Conservation (phyloP, 2,797 vertebrate genomes). For the Buceros bicornis region DNA sequence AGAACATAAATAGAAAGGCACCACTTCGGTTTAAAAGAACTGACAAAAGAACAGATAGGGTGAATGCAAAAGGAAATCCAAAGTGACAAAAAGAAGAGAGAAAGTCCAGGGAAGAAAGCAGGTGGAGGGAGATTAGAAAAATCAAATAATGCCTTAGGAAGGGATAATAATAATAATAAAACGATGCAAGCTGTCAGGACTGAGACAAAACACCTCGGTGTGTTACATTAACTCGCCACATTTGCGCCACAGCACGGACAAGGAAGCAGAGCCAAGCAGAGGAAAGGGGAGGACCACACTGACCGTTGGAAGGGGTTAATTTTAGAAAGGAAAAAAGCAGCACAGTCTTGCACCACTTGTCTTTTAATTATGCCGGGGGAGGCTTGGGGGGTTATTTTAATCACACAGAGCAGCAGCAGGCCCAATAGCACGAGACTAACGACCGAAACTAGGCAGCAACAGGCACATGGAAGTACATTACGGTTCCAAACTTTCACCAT, state of each 20-base stretch:
- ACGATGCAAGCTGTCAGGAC: not conserved
- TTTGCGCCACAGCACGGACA: fast-evolving
- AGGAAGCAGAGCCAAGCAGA: not conserved
- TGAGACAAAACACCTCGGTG: not conserved
- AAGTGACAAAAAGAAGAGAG: not conserved
- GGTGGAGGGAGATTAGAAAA: not conserved
- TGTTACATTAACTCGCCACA: not conserved
- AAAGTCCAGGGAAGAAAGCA: fast-evolving
- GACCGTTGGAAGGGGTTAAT: not conserved
- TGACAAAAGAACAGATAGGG: not conserved
- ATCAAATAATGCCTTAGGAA: not conserved
- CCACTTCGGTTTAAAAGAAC: not conserved
- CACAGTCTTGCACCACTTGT: not conserved
- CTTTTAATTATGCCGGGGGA: not conserved
- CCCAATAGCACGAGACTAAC: slow-evolving; percentile 13
- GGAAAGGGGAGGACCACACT: not conserved
- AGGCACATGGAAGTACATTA: not conserved
- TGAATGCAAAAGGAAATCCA: not conserved
- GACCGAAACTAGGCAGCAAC: not conserved
- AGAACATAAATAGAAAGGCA: not conserved
- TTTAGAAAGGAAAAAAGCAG: not conserved
- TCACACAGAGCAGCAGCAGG: not conserved
- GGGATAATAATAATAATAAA: not conserved
- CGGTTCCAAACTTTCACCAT: not conserved
- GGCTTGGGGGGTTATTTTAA: not conserved